phyloP scores from a whole-genome alignment of 2,888 invertebrate genomes.

The Tanytarsus gracilentus region DNA sequence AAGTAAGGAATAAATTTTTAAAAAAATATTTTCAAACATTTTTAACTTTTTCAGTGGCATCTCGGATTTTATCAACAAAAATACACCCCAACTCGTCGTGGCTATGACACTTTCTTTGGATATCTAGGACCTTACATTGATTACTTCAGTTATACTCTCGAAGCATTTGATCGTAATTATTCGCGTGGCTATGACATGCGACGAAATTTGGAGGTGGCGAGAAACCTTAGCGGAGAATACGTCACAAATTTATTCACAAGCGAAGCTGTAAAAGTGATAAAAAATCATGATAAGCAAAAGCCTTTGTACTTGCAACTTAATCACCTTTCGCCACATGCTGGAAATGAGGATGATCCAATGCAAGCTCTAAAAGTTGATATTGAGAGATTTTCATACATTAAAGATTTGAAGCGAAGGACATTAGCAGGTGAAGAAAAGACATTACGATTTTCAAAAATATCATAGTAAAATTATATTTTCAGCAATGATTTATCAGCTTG shows the following conservation, averaged over 20 bases:
- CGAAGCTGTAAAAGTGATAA: constrained; percentile 55
- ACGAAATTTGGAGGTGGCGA: constrained; percentile 46
- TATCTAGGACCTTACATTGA: constrained; percentile 75
- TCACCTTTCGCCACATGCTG: constrained; percentile 72
- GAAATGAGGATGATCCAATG: constrained; percentile 55
- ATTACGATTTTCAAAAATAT: background rate
- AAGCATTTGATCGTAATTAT: constrained; percentile 39
- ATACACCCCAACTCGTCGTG: constrained; percentile 59
- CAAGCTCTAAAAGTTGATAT: constrained; percentile 66
- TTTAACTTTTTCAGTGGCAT: constrained; percentile 76
- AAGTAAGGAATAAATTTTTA: constrained; percentile 83
- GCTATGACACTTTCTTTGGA: constrained; percentile 75
- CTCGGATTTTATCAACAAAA: constrained; percentile 60
- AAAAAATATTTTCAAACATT: constrained; percentile 34
- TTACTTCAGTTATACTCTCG: constrained; percentile 59
- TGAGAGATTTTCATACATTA: constrained; percentile 56
- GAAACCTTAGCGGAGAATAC: constrained; percentile 49
- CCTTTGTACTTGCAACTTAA: constrained; percentile 73
- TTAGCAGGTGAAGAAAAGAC: constrained; percentile 63
- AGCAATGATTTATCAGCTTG: constrained; percentile 79
- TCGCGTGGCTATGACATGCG: constrained; percentile 46
- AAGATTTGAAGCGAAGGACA: constrained; percentile 53
- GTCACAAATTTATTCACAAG: constrained; percentile 61
- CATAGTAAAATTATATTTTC: constrained; percentile 34
- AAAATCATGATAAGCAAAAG: constrained; percentile 46